Conservation (phyloP, 1,140 invertebrate species). For the Phocides pigmalion region DNA sequence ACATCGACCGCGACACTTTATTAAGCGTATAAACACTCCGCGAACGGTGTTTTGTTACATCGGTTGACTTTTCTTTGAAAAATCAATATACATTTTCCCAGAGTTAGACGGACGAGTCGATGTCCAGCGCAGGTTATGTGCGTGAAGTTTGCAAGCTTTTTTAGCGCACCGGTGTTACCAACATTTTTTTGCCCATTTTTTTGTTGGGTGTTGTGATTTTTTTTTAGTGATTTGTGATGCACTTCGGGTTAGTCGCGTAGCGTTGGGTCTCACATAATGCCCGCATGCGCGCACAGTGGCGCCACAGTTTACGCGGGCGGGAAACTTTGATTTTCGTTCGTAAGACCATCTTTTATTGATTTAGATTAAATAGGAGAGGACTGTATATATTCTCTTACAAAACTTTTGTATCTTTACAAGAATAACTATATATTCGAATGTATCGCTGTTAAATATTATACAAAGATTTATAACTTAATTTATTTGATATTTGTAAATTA, state of each 20-base stretch:
- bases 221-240: slow-evolving; percentile 77
- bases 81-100: slow-evolving; percentile 85
- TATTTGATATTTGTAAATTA: too few relatives aligned
- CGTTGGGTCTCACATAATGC: slow-evolving; percentile 72
- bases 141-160: slow-evolving; percentile 85
- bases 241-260: slow-evolving; percentile 66
- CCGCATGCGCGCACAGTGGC: slow-evolving; percentile 54
- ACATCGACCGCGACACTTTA: slow-evolving; percentile 76
- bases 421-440: too few relatives aligned
- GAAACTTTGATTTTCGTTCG: slow-evolving; percentile 6
- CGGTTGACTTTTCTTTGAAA: slow-evolving; percentile 84
- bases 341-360: background rate
- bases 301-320: slow-evolving; percentile 45
- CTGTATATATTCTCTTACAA: background rate
- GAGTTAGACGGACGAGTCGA: slow-evolving; percentile 84
- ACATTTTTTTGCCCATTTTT: slow-evolving; percentile 84
- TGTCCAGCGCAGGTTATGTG: slow-evolving; percentile 84
- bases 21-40: slow-evolving; percentile 81
- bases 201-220: slow-evolving; percentile 83
- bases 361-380: too few relatives aligned
- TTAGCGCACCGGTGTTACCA: slow-evolving; percentile 85
- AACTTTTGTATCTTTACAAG: too few relatives aligned
- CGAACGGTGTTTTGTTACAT: slow-evolving; percentile 84
- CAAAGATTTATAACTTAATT: too few relatives aligned
- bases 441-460: too few relatives aligned